Conservation (phyloP, 2,113 vertebrate genomes). For the Caretta caretta region DNA sequence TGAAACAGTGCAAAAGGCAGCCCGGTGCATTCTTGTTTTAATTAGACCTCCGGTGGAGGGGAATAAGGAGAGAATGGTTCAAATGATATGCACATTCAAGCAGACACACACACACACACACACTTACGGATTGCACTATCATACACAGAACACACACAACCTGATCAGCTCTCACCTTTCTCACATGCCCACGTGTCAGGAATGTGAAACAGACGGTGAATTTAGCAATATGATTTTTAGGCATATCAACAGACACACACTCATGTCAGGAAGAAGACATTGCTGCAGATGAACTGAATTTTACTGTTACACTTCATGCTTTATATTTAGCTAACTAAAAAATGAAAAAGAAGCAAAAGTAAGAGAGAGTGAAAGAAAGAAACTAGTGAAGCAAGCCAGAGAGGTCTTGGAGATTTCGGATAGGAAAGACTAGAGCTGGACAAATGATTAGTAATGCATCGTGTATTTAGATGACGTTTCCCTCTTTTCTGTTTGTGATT, state of each 20-base stretch:
- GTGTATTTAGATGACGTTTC: neutral
- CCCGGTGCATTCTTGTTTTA: constrained; percentile 70
- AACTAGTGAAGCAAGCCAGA: neutral
- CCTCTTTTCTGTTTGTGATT: neutral
- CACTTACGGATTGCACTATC: neutral
- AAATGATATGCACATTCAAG: neutral
- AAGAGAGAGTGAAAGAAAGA: constrained; percentile 26
- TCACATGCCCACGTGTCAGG: constrained; percentile 16
- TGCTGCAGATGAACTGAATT: constrained; percentile 37
- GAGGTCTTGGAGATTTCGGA: neutral
- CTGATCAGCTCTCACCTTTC: constrained; percentile 13
- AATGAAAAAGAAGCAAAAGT: neutral
- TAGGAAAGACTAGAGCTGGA: constrained; percentile 1
- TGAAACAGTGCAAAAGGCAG: constrained; percentile 74
- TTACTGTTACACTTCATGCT: constrained; percentile 44
- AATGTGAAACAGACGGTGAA: constrained; percentile 38
- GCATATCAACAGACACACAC: constrained; percentile 1
- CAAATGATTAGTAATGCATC: neutral
- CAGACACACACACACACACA: constrained; percentile 11
- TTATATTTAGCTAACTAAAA: constrained; percentile 22
- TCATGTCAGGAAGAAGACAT: constrained; percentile 13
- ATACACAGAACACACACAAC: neutral
- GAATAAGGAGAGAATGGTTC: constrained; percentile 21
- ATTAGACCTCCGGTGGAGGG: constrained; percentile 76
- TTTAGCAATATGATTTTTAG: constrained; percentile 14